Base-by-base conservation (phyloP, 2,113 vertebrate genomes). In the Mustelus asterias region DNA sequence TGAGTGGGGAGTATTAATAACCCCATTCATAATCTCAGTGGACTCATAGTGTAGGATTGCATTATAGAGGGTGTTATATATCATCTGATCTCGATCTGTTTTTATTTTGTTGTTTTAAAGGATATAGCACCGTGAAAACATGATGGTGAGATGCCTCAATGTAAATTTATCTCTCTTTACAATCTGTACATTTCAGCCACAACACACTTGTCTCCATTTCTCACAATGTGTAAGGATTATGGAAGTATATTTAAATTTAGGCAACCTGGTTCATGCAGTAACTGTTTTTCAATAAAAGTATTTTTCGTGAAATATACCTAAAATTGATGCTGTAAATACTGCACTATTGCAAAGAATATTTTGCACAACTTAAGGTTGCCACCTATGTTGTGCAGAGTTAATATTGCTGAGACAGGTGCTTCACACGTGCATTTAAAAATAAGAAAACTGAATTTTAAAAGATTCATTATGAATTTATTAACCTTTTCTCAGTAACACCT, bases 181-280 rank as follows among this genome's bases (percentile, higher is more conserved):
- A 93, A 24, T 18, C 48, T 93, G 89, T 90, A 90, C 58, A 89
- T 89, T 58, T 60, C 48, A 90, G 89, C 58, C 29, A 37, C 33
- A 20, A 65, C 60, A 93, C 33, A 67, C 16, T 29, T 90, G 88
- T 63, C 63, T 65, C 89, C 2, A 37, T 92, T 93, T 93, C 86
- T 37, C 89, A 89, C 26, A 65, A 60, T n/a, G n/a, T 63, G 2
- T 65, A 16, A 22, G 60, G 60, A 92, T 92, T 93, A 16, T 93
- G 89, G 65, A 65, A 65, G n/a, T 92, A 92, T 90, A 90, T 33
- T 92, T 92, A 92, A 37, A 92, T 37, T 63, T 65, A 20, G 89
- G 33, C 60, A 10, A 63, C 89, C 63, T 92, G 29, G 29, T 90
- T 92, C 89, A 92, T 65, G 89, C 60, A 63, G 20, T 92, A n/a